A percentile compares a stretch with the other conserved stretches of the same genome.
Conservation (phyloP, 2,888 invertebrate species). For the Metellina segmentata region DNA sequence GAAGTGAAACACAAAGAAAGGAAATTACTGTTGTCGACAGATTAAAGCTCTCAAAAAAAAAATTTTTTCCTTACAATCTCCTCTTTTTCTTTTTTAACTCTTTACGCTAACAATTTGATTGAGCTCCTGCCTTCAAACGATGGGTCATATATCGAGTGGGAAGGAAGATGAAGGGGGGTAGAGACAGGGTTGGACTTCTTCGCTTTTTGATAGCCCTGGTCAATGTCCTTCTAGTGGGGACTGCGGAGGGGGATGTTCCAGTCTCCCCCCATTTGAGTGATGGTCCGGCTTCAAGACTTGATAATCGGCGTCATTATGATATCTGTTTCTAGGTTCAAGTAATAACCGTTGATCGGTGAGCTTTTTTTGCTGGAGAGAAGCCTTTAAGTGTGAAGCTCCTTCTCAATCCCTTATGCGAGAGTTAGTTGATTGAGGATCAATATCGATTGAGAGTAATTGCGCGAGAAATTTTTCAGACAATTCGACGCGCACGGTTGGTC, state of each 20-base stretch:
- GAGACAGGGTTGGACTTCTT: neutral
- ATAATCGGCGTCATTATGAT: conserved; percentile 66
- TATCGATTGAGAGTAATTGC: conserved; percentile 19
- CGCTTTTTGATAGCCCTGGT: conserved; percentile 49
- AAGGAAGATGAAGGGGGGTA: neutral
- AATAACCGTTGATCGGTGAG: conserved; percentile 47
- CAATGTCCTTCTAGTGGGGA: conserved; percentile 47
- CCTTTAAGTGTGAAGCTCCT: neutral
- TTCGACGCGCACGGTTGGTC: too few species aligned
- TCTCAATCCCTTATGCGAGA: neutral
- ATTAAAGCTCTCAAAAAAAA: conserved; percentile 55
- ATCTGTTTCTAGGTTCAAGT: conserved; percentile 51
- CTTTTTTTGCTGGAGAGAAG: neutral
- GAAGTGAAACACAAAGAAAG: conserved; percentile 29
- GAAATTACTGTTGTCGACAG: conserved; percentile 44
- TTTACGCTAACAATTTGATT: conserved; percentile 39
- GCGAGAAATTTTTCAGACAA: too few species aligned
- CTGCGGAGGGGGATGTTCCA: neutral
- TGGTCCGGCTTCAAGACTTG: conserved; percentile 29
- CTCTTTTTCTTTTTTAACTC: conserved; percentile 12
- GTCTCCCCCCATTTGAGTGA: conserved; percentile 7
- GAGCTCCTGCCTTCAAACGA: conserved; percentile 25
- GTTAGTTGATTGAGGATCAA: conserved; percentile 19
- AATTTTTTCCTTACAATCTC: neutral
- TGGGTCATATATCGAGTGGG: conserved; percentile 43